Conservation (phyloP, 2,113 vertebrate genomes). For the Capreolus pygargus region DNA sequence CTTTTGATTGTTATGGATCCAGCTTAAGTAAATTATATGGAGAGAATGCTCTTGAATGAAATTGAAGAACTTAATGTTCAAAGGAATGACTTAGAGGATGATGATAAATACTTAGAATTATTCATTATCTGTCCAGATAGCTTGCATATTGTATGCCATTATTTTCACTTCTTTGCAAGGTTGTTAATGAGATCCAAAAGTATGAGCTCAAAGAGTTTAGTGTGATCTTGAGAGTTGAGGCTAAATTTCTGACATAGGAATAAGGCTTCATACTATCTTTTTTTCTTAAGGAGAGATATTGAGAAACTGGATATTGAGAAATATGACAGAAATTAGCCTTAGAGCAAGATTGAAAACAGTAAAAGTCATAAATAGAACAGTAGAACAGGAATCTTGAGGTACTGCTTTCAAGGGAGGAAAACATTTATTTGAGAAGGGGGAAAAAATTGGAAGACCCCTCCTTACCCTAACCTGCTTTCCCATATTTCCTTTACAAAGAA, state of each 20-base stretch:
- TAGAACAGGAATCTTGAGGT: background rate
- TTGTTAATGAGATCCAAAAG: conserved; percentile 22
- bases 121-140: conserved; percentile 47
- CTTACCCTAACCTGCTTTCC: background rate
- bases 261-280: background rate
- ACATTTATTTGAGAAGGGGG: background rate
- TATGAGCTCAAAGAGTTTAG: background rate
- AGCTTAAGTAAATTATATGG: conserved; percentile 8
- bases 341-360: background rate
- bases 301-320: background rate
- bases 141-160: conserved; percentile 33
- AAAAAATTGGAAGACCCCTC: background rate
- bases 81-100: conserved; percentile 39
- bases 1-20: conserved; percentile 46
- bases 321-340: background rate
- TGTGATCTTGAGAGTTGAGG: background rate
- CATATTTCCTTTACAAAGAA: background rate
- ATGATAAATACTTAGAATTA: conserved; percentile 22
- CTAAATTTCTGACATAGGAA: background rate
- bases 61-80: conserved; percentile 45
- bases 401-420: background rate
- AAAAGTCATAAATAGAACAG: background rate
- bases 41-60: conserved; percentile 21
- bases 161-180: conserved; percentile 47
- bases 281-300: background rate